Evolutionary conservation across 1,140 invertebrate genomes (phyloP).

Genomic region (Polyergus mexicanus): DNA sequence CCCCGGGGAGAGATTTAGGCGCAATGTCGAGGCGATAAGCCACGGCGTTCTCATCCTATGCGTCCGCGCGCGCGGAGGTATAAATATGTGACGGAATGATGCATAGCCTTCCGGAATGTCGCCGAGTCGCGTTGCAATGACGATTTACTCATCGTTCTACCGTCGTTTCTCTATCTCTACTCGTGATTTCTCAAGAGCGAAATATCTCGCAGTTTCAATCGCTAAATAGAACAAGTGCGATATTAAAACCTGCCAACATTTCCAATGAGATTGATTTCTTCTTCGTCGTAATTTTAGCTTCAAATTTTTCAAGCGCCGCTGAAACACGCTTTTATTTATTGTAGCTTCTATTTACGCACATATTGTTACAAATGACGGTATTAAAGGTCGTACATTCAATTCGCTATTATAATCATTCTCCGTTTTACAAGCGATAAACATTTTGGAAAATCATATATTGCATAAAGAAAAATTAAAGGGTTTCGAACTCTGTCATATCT

Average conservation of each 20-base stretch:
- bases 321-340: too few species aligned
- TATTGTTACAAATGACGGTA: too few species aligned
- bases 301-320: too few species aligned
- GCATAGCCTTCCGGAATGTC: slow-evolving; percentile 39
- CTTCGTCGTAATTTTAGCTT: too few species aligned
- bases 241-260: slow-evolving; percentile 8
- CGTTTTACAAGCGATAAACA: background rate
- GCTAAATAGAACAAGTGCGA: background rate
- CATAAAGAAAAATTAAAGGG: background rate
- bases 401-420: background rate
- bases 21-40: slow-evolving; percentile 64
- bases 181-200: background rate
- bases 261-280: background rate
- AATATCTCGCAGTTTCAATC: slow-evolving; percentile 18
- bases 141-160: slow-evolving; percentile 14
- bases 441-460: background rate
- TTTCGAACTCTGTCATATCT: background rate
- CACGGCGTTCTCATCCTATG: background rate
- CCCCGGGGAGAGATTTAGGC: slow-evolving; percentile 60
- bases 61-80: slow-evolving; percentile 2
- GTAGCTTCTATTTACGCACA: too few species aligned
- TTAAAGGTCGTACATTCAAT: background rate
- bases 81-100: slow-evolving; percentile 63
- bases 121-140: slow-evolving; percentile 33
- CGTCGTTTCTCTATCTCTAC: slow-evolving; percentile 19